Evolutionary conservation across 1,140 invertebrate species (phyloP).

Genomic region (Eciton burchellii): DNA sequence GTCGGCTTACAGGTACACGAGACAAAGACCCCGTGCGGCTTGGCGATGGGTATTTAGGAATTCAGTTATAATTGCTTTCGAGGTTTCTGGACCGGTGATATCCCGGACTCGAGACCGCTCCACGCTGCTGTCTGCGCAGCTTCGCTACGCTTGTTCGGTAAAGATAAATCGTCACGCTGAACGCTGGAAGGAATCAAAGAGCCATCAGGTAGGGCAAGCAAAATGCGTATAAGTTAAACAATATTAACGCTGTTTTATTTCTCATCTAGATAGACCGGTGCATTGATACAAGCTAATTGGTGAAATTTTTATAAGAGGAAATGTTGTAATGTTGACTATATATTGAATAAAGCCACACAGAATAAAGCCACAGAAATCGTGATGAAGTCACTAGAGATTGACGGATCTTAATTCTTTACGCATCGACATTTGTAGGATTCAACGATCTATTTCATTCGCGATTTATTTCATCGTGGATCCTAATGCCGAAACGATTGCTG

Average conservation of each 20-base stretch:
- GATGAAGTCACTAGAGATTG: slow-evolving; percentile 2
- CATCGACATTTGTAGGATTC: background rate
- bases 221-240: background rate
- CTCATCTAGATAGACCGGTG: background rate
- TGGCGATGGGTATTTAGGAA: slow-evolving; percentile 75
- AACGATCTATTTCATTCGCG: background rate
- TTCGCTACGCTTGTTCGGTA: slow-evolving; percentile 59
- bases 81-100: slow-evolving; percentile 73
- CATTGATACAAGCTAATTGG: background rate
- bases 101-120: slow-evolving; percentile 35
- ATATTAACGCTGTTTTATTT: background rate
- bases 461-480: slow-evolving; percentile 6
- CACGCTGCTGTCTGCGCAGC: slow-evolving; percentile 49
- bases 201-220: slow-evolving; percentile 34
- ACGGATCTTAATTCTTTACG: background rate
- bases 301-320: too few species aligned
- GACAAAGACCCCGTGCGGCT: slow-evolving; percentile 77
- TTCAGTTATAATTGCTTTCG: slow-evolving; percentile 83
- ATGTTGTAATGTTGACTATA: too few species aligned
- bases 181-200: background rate
- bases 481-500: too few species aligned
- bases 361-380: slow-evolving; percentile 5
- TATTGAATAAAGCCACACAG: too few species aligned
- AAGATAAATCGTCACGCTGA: slow-evolving; percentile 54
- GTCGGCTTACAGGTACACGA: slow-evolving; percentile 80